Evolutionary conservation across 92 coral and sea anemone genomes (phyloP).

Genomic region (Phymanthus crucifer): DNA sequence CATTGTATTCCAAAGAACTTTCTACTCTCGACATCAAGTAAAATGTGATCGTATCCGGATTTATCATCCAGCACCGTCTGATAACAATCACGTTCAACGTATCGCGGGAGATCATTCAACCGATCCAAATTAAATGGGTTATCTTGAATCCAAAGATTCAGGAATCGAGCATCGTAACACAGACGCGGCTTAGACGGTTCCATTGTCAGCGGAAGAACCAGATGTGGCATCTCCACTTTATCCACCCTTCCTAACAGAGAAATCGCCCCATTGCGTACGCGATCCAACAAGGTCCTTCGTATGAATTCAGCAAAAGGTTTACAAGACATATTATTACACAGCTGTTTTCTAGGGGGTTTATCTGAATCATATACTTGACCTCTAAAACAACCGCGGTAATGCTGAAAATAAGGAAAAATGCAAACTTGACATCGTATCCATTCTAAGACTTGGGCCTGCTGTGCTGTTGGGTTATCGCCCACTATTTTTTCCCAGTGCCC

Average conservation of each 20-base stretch:
- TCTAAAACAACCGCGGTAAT: constrained; percentile 10
- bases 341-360: constrained; percentile 10
- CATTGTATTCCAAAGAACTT: constrained; percentile 38
- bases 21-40: too few relatives aligned
- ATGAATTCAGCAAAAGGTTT: constrained; percentile 25
- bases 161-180: constrained; percentile 23
- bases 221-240: constrained; percentile 4
- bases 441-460: constrained; percentile 3
- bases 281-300: constrained; percentile 15
- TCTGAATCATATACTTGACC: constrained; percentile 15
- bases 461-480: constrained; percentile 6
- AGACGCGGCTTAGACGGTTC: constrained; percentile 35
- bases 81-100: constrained; percentile 21
- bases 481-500: background rate
- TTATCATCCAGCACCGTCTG: too few relatives aligned
- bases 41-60: too few relatives aligned
- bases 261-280: constrained; percentile 33
- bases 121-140: constrained; percentile 33
- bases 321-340: constrained; percentile 29
- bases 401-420: constrained; percentile 15
- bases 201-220: constrained; percentile 24
- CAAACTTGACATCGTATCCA: constrained; percentile 11
- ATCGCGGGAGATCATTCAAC: constrained; percentile 28
- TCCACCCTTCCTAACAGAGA: constrained; percentile 30
- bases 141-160: constrained; percentile 25